phyloP scores from a whole-genome alignment of 92 coral and sea anemone genomes.

The Blastomussa wellsi region DNA sequence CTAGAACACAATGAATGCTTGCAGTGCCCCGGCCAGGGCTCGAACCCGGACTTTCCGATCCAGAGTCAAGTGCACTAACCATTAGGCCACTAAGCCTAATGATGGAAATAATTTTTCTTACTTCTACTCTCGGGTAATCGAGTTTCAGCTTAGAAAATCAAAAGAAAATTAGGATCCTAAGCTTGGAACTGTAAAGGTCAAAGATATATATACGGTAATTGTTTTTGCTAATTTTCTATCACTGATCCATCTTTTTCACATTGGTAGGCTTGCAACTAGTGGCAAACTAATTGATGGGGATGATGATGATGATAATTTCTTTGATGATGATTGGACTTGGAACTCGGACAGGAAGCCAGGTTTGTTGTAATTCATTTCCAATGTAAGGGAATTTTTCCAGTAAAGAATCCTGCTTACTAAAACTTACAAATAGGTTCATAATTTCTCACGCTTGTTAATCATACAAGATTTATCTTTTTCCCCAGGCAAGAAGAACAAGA shows the following conservation, averaged over 20 bases:
- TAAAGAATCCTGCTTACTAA: neutral
- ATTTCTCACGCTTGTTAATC: neutral
- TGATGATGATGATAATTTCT: slow-evolving; percentile 89
- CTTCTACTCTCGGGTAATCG: too few species aligned
- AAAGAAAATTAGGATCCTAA: too few species aligned
- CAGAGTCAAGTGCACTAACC: too few species aligned
- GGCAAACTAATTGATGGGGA: slow-evolving; percentile 86
- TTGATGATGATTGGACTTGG: slow-evolving; percentile 99
- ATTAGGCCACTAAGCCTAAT: too few species aligned
- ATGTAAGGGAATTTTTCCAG: neutral
- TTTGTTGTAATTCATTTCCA: neutral
- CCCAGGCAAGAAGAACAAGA: slow-evolving; percentile 71
- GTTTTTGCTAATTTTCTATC: too few species aligned
- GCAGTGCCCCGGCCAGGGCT: too few species aligned
- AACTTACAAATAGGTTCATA: neutral
- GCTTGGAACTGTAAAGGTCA: too few species aligned
- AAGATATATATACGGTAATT: too few species aligned
- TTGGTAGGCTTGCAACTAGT: slow-evolving; percentile 86
- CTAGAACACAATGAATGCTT: too few species aligned
- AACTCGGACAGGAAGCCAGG: slow-evolving; percentile 86
- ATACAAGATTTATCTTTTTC: neutral
- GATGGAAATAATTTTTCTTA: too few species aligned
- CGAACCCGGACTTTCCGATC: too few species aligned
- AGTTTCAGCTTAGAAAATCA: too few species aligned
- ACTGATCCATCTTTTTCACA: neutral